Evolutionary conservation across 1,140 invertebrate genomes (phyloP), one percentile per base, ranked within the genome.

Genomic region (Tyrophagus putrescentiae): DNA sequence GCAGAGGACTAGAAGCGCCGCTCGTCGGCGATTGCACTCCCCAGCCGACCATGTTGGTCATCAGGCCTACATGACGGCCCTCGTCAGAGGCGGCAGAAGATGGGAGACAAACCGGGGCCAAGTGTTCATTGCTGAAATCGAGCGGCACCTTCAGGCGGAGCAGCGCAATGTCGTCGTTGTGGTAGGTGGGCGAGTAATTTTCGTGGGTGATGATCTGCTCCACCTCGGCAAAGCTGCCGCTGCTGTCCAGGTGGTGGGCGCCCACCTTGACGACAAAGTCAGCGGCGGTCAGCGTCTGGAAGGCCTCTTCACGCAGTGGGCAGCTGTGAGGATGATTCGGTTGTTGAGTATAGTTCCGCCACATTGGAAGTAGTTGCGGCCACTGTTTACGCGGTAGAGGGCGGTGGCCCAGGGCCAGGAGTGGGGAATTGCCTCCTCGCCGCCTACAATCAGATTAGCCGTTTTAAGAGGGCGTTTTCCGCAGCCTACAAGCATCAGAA

Each of bases 21-120:
- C 33, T 45, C 11, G 7, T 21, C 18, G 39, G 33, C 28, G 39
- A 18, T 16, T 39, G 32, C 3, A 57, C 36, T n/a, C 87, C 88
- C 87, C 87, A 92, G 21, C 88, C 88, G 3, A 84, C 75, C 5
- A 83, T 84, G 25, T 82, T 79, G 3, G 79, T 85, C 54, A 78
- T 77, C 3, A 76, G 76, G 16, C 81, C 84, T 0, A 80, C 78
- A 67, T 61, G 18, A 18, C 64, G 32, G 0, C 18, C 36, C 0
- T 48, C 29, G n/a, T 41, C 6, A 1, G 63, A 28, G 7, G 52
- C 50, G 1, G 45, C 57, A 9, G 11, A 18, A 9, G 11, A 18
- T n/a, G 64, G 61, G 7, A 65, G 50, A 34, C 64, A 65, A 36
- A 67, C 59, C 1, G 65, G 61, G 0, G 61, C 41, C 9, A 66